Conservation (phyloP, 1,140 invertebrate species). For the Pachypeltis micranthus region DNA sequence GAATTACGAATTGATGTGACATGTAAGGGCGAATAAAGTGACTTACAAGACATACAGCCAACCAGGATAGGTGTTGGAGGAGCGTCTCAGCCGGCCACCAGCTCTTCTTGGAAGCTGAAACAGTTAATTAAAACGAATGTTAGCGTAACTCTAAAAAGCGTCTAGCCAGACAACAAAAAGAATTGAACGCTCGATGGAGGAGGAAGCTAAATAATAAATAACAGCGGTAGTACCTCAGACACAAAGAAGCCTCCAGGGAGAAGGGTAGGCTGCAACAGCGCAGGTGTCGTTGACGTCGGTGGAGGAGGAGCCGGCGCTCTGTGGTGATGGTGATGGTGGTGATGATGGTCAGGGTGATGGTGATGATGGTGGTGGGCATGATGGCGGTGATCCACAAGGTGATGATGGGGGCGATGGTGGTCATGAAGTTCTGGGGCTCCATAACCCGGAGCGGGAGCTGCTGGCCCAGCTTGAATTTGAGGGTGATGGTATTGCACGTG, state of each 20-base stretch:
- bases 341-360: slow-evolving; percentile 37
- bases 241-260: slow-evolving; percentile 10
- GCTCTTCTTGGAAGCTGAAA: slow-evolving; percentile 23
- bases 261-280: slow-evolving; percentile 19
- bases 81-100: slow-evolving; percentile 20
- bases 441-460: slow-evolving; percentile 4
- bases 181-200: too few relatives aligned
- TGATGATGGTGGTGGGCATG: slow-evolving; percentile 33
- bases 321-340: slow-evolving; percentile 44
- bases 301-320: slow-evolving; percentile 18
- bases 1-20: too few relatives aligned
- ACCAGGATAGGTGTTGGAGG: slow-evolving; percentile 27
- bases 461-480: neutral
- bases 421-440: slow-evolving; percentile 17
- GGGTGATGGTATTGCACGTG: slow-evolving; percentile 11
- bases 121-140: slow-evolving; percentile 11
- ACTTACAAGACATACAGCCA: slow-evolving; percentile 66
- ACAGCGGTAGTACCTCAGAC: slow-evolving; percentile 3
- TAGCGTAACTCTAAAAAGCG: neutral
- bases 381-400: slow-evolving; percentile 26
- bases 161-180: neutral
- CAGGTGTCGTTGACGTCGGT: slow-evolving; percentile 23
- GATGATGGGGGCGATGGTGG: neutral
- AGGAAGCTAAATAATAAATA: slow-evolving; percentile 1
- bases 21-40: too few relatives aligned